Evolutionary conservation across 2,113 vertebrate species (phyloP), one percentile per base, ranked within the genome.

Genomic region (Labeo catla): DNA sequence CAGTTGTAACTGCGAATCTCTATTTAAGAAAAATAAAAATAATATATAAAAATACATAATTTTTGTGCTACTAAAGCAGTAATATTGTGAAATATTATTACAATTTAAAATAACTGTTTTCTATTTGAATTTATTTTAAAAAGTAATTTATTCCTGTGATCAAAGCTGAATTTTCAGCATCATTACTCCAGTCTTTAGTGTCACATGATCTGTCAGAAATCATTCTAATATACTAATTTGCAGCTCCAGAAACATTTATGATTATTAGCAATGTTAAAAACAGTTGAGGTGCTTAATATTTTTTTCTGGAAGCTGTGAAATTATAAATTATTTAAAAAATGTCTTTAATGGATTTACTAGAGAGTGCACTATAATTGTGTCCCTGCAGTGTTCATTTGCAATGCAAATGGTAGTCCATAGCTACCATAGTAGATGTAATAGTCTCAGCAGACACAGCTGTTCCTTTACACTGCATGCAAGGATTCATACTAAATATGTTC

Each of bases 381-480:
- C 28, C 11, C 54, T 59, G 52, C 36, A 39, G 76, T 21, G 49
- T 54, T 80, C 36, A 63, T 80, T 80, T 80, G 21, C 39, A 47
- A 63, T 59, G 39, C 77, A 80, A 80, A 80, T 80, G 11, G 39
- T 15, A 63, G 61, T 12, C 76, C 34, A 59, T 74, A 47, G 72
- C 47, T 50, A 50, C 73, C 63, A 65, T 11, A 9, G 21, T 21
- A 47, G 10, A 80, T 61, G 77, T 79, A 12, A 43, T 39, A 39
- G 52, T 7, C 21, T 50, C 47, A 9, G 13, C 47, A 13, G 1
- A 34, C 12, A 34, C 23, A 76, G 13, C 49, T 2, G 49, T 36
- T 54, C 2, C 7, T 77, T 54, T 19, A 76, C n/a, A 15, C n/a
- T 4, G 4, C 12, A 8, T 50, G n/a, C 6, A 8, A 54, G 23